Conservation (phyloP, 2,113 vertebrate genomes). For the Prionailurus bengalensis region DNA sequence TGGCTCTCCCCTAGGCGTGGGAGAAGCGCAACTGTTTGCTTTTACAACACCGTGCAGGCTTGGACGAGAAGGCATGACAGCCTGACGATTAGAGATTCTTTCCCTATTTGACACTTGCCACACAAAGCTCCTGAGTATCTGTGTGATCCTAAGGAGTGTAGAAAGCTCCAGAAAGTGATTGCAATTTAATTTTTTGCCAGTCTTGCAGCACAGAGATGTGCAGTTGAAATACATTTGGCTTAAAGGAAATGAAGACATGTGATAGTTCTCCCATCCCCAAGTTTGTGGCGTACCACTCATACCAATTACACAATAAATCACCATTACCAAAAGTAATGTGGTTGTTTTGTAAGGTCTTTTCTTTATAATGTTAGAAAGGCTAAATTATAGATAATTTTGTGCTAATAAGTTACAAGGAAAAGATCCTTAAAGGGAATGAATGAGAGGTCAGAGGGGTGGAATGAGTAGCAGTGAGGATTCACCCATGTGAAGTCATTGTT, state of each 20-base stretch:
- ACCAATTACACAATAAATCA: neutral
- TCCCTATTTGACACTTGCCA: neutral
- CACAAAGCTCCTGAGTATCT: neutral
- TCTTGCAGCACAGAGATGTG: neutral
- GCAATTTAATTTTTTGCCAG: neutral
- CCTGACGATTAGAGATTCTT: neutral
- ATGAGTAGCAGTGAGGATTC: neutral
- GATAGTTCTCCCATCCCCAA: neutral
- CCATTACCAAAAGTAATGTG: neutral
- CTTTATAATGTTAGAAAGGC: neutral
- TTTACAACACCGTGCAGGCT: neutral
- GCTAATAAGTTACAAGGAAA: neutral
- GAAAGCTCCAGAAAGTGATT: neutral
- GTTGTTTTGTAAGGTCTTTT: neutral
- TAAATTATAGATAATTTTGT: neutral
- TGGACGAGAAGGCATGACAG: neutral
- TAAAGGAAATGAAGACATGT: constrained; percentile 27
- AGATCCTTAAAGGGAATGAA: neutral
- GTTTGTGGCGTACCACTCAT: neutral
- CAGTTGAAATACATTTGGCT: neutral
- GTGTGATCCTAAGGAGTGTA: neutral
- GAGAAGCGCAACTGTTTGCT: neutral
- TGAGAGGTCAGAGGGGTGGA: neutral
- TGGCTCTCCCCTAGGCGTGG: neutral
- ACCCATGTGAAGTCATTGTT: neutral